Evolutionary conservation across 2,113 vertebrate species (phyloP), one percentile per base, ranked within the genome.

Genomic region (Pongo abelii): DNA sequence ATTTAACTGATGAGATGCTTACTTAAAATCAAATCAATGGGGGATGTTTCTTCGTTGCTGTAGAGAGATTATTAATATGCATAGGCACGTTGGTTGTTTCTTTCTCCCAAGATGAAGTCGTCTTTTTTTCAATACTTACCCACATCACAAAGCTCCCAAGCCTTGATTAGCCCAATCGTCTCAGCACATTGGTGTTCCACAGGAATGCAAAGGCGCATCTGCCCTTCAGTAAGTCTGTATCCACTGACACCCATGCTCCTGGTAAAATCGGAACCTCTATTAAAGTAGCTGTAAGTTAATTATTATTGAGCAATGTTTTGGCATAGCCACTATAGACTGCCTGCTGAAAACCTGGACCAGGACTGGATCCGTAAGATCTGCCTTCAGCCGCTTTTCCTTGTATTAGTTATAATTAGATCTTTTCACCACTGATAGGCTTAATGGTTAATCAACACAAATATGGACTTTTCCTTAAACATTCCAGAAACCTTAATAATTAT

Each of bases 21-120:
- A 1, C 55, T 10, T 69, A 20, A 75, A 64, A 8, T 3, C 30
- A 23, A 0, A 16, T 10, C 3, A 0, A 0, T 0, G 13, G 16
- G 64, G 13, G 8, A 1, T 14, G 20, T 8, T 2, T 55, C 83
- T 38, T 32, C 38, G 59, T 16, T 87, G 50, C 38, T 1, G 14
- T 4, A 0, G 3, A 32, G 8, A 61, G 55, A 8, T 20, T 3
- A 4, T 25, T 16, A 14, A 46, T 6, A 1, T 9, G 18, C 57
- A 4, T 0, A 9, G 64, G 25, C 6, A 9, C 18, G 43, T 27
- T 3, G 14, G 22, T 2, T 16, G 5, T 17, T 38, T 23, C 30
- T 18, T 52, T 40, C 85, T 43, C 18, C 18, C 27, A 23, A 43
- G 20, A 32, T 59, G 46, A 30, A 3, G 35, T 14, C 11, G 0